phyloP scores from a whole-genome alignment of 2,113 vertebrate species.

The Paracanthobrama guichenoti region DNA sequence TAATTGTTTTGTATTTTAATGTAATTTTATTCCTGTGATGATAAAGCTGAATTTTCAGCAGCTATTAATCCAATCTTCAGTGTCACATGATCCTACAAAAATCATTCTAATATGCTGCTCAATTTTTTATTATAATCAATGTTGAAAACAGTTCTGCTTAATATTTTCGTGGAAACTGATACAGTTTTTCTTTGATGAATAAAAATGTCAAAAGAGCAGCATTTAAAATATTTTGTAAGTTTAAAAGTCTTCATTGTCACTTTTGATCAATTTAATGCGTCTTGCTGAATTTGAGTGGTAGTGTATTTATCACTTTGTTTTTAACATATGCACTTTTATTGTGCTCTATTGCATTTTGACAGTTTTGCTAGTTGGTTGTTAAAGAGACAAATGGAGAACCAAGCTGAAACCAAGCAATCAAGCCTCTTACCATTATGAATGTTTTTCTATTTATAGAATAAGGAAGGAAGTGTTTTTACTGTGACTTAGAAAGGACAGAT shows the following conservation, averaged over 20 bases:
- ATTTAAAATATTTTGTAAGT: not conserved
- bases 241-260: not conserved
- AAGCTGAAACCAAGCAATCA: conserved; percentile 1
- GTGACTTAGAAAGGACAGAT: not conserved
- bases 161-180: not conserved
- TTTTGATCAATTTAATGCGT: not conserved
- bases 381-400: not conserved
- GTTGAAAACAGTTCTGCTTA: not conserved
- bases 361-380: not conserved
- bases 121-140: not conserved
- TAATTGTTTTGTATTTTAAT: not conserved
- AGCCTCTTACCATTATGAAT: not conserved
- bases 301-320: not conserved
- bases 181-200: not conserved
- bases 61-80: too few relatives aligned
- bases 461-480: not conserved
- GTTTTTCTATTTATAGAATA: not conserved
- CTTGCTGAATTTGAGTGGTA: not conserved
- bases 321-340: not conserved
- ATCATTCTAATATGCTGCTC: not conserved
- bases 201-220: not conserved
- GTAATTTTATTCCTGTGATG: not conserved
- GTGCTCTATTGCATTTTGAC: not conserved
- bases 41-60: not conserved
- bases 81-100: not conserved